phyloP scores from a whole-genome alignment of 1,140 invertebrate species.

The Ceratoteleas bidentatus region DNA sequence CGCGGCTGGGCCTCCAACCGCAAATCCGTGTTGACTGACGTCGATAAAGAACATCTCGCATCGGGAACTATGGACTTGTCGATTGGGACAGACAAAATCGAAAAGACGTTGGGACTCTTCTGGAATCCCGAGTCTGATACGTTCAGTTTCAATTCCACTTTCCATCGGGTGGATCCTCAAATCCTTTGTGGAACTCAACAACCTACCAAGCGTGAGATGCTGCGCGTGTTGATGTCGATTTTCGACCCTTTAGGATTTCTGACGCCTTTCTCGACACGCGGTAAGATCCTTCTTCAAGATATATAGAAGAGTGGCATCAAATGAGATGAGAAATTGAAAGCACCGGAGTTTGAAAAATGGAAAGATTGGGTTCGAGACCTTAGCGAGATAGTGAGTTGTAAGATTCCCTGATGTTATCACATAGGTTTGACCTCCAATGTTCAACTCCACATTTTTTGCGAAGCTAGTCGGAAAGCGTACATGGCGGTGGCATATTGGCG shows the following conservation, averaged over 20 bases:
- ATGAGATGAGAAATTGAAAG: constrained; percentile 71
- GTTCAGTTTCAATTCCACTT: too few relatives aligned
- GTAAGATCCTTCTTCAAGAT: constrained; percentile 66
- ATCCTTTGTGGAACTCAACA: too few relatives aligned
- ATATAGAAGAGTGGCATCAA: constrained; percentile 64
- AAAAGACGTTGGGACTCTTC: too few relatives aligned
- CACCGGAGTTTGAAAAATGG: not conserved
- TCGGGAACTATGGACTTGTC: too few relatives aligned
- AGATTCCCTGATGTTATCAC: not conserved
- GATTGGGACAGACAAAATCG: too few relatives aligned
- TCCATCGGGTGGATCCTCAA: too few relatives aligned
- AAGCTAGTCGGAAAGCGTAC: too few relatives aligned
- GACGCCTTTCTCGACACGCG: not conserved
- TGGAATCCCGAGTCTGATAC: too few relatives aligned
- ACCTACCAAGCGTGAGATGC: constrained; percentile 51
- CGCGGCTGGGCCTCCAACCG: too few relatives aligned
- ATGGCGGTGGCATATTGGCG: not conserved
- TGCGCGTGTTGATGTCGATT: constrained; percentile 41
- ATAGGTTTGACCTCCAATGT: not conserved
- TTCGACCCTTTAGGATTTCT: not conserved
- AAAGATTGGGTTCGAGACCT: constrained; percentile 13
- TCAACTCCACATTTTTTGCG: constrained; percentile 65
- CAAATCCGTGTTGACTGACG: too few relatives aligned
- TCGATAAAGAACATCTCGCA: too few relatives aligned
- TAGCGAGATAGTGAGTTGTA: not conserved